Percentiles rank a stretch among this genome's conserved stretches.
These are phyloP conservation scores for Lepidocyrtinus sp. DNA, from an alignment of 2,888 invertebrate genomes.

Conservation along the genomic window DNA sequence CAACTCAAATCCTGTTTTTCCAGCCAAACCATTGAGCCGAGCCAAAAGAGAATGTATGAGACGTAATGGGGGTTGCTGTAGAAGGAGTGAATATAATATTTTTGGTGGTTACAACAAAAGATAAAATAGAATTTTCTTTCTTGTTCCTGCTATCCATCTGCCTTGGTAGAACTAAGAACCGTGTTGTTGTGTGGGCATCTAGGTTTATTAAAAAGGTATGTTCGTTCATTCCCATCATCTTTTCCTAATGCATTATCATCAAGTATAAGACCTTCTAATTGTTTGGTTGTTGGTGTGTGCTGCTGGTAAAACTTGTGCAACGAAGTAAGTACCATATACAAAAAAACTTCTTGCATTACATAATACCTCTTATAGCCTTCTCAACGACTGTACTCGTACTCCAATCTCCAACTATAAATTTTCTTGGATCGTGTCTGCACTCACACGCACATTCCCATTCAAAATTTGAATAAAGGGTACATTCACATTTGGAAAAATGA, in stretches of 20 bases:
- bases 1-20: no score
- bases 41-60: background rate
- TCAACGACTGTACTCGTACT: background rate
- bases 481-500: no score
- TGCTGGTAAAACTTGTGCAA: no score
- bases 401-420: background rate
- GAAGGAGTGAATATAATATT: background rate
- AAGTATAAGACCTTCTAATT: background rate
- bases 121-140: no score
- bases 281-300: no score
- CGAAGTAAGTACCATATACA: background rate
- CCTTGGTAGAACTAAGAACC: background rate
- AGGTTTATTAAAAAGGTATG: background rate
- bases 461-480: no score
- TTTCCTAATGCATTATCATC: background rate
- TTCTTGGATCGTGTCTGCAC: background rate
- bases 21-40: no score
- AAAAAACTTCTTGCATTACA: background rate
- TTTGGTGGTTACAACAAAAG: no score
- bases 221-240: background rate
- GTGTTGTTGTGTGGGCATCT: background rate
- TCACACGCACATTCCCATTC: background rate
- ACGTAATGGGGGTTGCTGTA: background rate
- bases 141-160: background rate
- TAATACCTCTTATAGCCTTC: background rate